phyloP scores from a whole-genome alignment of 1,140 invertebrate genomes.

The Apis cerana region DNA sequence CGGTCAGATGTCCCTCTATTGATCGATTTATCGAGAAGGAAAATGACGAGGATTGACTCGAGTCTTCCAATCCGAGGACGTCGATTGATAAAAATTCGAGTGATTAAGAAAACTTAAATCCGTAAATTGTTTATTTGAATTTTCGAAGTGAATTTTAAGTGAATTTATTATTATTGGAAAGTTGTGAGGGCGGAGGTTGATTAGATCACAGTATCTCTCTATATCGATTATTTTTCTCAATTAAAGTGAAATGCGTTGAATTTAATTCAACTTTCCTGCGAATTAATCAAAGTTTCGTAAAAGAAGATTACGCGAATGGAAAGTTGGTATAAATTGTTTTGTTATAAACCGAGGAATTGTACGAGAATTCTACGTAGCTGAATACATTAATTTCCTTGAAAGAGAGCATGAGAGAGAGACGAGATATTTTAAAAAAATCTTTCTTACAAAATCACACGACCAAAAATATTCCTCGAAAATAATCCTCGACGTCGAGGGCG shows the following conservation, averaged over 20 bases:
- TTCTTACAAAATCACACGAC: too few relatives aligned
- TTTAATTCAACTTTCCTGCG: conserved; percentile 5
- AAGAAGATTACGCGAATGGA: neutral
- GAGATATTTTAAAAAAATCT: neutral
- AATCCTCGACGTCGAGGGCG: too few relatives aligned
- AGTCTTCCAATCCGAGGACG: neutral
- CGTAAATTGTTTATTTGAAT: too few relatives aligned
- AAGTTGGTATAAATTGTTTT: conserved; percentile 7
- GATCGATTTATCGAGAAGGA: conserved; percentile 9
- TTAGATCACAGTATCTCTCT: too few relatives aligned
- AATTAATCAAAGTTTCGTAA: conserved; percentile 14
- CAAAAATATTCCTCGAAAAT: too few relatives aligned
- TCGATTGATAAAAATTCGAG: too few relatives aligned
- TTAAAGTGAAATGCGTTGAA: neutral
- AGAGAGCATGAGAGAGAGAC: too few relatives aligned
- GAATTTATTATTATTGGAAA: too few relatives aligned
- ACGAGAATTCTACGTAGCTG: neutral
- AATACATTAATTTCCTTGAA: neutral
- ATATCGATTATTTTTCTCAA: neutral
- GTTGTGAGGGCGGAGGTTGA: too few relatives aligned
- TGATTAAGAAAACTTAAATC: too few relatives aligned
- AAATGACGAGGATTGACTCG: neutral
- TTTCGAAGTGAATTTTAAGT: too few relatives aligned
- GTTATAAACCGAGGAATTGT: neutral
- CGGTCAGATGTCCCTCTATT: neutral